Evolutionary conservation across 2,113 vertebrate genomes (phyloP), one percentile per base, ranked within the genome.

Genomic region (Ochotona princeps): DNA sequence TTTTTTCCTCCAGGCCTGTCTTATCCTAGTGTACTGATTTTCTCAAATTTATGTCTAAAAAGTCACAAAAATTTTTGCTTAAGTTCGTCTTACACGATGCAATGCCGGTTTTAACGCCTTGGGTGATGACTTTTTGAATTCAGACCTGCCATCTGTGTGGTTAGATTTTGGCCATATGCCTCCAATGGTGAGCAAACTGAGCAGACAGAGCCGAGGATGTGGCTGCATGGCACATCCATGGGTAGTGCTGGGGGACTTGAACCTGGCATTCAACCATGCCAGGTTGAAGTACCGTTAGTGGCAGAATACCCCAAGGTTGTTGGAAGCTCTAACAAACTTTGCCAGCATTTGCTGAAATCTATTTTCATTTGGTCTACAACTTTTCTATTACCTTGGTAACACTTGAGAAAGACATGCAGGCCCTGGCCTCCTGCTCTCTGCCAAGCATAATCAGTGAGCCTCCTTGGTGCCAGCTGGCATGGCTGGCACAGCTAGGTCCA

Each of bases 161-260:
- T 94, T 76, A 75, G 47, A 87, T 83, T 91, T 86, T 80, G 44
- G 89, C 54, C 21, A 70, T 15, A 61, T 61, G 21, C 15, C 60
- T 92, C 87, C 47, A 83, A 6, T 15, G 18, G 73, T 54, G 73
- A 92, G 15, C 47, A 84, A 90, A 57, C 8, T 63, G 89, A 74
- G 12, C 75, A 78, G 35, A 61, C 11, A 76, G 38, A 81, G 75
- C 61, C 47, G 88, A 75, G 10, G 25, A 49, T 11, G 11, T 44
- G n/a, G n/a, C 23, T 65, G 26, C 32, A 8, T 51, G 20, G 38
- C 21, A 63, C 69, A 47, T 32, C 30, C 17, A 20, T 54, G 85
- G 49, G 60, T 69, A n/a, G 70, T 35, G 5, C 54, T 51, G 63
- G 8, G 28, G 82, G n/a, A 51, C 28, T 4, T 87, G 44, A 70